These are phyloP conservation scores for Nilaparvata lugens DNA, from an alignment of 1,140 invertebrate genomes.

Conservation along the genomic window DNA sequence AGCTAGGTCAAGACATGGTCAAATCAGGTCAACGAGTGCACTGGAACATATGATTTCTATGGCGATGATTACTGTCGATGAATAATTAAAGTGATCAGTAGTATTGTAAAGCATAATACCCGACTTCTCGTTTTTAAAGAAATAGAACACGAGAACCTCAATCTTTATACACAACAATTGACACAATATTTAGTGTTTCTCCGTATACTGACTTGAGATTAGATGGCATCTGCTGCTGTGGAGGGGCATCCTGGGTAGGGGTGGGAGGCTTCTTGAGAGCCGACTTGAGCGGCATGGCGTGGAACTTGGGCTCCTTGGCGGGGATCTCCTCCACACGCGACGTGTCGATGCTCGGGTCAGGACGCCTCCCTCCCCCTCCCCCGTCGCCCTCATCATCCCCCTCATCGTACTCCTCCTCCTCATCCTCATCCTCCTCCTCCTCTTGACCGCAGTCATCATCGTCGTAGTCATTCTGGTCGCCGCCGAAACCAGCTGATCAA, in stretches of 20 bases:
- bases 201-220: background rate
- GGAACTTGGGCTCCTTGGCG: conserved; percentile 74
- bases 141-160: background rate
- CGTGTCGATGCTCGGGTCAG: conserved; percentile 61
- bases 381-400: conserved; percentile 40
- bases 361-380: conserved; percentile 39
- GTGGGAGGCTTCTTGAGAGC: conserved; percentile 76
- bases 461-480: too few relatives aligned
- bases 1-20: too few relatives aligned
- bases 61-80: too few relatives aligned
- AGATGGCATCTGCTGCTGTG: background rate
- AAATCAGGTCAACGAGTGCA: too few relatives aligned
- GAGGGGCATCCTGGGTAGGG: conserved; percentile 67
- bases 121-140: background rate
- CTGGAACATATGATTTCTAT: too few relatives aligned
- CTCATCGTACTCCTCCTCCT: conserved; percentile 46
- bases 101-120: conserved; percentile 6
- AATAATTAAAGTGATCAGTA: too few relatives aligned
- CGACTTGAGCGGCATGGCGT: conserved; percentile 82
- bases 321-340: conserved; percentile 79
- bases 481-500: too few relatives aligned
- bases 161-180: background rate
- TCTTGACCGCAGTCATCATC: background rate
- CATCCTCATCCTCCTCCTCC: conserved; percentile 42
- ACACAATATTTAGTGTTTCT: background rate